Percentiles rank a stretch among this genome's conserved stretches.
Evolutionary conservation across 2,888 invertebrate species (phyloP).

Genomic region (Xiphydria camelus): DNA sequence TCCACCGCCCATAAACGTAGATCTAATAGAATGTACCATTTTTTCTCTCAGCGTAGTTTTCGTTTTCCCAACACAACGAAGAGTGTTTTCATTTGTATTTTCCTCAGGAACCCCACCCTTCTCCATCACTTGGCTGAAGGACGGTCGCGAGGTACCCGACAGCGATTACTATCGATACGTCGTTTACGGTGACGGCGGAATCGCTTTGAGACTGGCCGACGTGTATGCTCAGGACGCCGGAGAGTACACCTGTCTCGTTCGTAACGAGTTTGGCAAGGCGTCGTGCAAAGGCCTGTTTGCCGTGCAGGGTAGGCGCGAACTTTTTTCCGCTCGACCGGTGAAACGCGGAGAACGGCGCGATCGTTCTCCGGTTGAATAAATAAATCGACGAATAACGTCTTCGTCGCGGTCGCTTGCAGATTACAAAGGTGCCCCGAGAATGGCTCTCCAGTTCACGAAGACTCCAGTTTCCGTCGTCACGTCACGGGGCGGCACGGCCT

Average conservation of each 20-base stretch:
- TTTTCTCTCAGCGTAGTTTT: no score
- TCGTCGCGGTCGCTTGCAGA: no score
- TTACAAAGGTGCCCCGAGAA: constrained; percentile 36
- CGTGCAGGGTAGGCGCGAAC: constrained; percentile 61
- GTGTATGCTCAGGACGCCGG: constrained; percentile 69
- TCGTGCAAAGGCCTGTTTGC: constrained; percentile 60
- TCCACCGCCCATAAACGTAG: no score
- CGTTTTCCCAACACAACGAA: background rate
- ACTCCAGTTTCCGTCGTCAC: constrained; percentile 61
- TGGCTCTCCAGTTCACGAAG: constrained; percentile 60
- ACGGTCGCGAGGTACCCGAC: constrained; percentile 66
- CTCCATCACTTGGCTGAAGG: constrained; percentile 69
- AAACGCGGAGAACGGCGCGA: no score
- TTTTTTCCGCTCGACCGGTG: no score
- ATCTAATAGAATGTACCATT: no score
- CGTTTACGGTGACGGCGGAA: constrained; percentile 62
- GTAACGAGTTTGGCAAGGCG: constrained; percentile 65
- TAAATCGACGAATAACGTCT: no score
- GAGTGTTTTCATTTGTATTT: constrained; percentile 1
- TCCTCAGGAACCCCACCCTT: constrained; percentile 62
- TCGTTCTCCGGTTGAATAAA: no score
- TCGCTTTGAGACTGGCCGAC: constrained; percentile 64
- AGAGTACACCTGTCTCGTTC: constrained; percentile 69
- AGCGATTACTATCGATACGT: constrained; percentile 64
- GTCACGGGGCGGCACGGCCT: constrained; percentile 59